Evolutionary conservation across 2,797 vertebrate species (phyloP).

Genomic region (Anas georgica): DNA sequence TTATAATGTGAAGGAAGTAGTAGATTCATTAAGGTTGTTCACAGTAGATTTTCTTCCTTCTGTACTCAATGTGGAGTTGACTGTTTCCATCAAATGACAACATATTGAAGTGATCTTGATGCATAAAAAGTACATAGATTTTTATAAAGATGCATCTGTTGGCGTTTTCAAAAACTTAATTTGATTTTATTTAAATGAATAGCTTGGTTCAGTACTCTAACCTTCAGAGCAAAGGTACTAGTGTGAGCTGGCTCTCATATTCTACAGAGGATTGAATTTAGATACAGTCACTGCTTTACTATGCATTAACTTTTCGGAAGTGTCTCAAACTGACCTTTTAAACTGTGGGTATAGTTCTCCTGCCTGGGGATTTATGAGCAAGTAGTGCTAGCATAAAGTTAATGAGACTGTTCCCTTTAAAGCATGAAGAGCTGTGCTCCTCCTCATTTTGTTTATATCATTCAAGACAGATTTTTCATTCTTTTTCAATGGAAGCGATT

Average conservation of each 20-base stretch:
- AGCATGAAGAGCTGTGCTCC: neutral
- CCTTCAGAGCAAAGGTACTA: neutral
- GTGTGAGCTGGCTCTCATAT: neutral
- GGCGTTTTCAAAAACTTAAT: neutral
- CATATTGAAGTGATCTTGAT: neutral
- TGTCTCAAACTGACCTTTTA: neutral
- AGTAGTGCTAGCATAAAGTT: neutral
- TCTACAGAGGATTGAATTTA: neutral
- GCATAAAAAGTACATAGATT: neutral
- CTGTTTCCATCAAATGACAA: neutral
- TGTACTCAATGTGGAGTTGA: neutral
- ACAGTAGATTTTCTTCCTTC: neutral
- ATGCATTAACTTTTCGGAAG: neutral
- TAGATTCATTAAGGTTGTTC: neutral
- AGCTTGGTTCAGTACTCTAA: neutral
- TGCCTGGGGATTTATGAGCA: neutral
- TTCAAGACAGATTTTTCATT: neutral
- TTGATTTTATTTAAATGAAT: neutral
- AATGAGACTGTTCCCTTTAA: neutral
- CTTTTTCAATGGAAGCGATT: neutral
- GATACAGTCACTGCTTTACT: neutral
- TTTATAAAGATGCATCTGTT: neutral
- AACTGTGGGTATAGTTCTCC: neutral
- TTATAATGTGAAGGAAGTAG: neutral
- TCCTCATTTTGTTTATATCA: neutral